Evolutionary conservation across 1,140 invertebrate species (phyloP).

Genomic region (Dolichoris vasculosae): DNA sequence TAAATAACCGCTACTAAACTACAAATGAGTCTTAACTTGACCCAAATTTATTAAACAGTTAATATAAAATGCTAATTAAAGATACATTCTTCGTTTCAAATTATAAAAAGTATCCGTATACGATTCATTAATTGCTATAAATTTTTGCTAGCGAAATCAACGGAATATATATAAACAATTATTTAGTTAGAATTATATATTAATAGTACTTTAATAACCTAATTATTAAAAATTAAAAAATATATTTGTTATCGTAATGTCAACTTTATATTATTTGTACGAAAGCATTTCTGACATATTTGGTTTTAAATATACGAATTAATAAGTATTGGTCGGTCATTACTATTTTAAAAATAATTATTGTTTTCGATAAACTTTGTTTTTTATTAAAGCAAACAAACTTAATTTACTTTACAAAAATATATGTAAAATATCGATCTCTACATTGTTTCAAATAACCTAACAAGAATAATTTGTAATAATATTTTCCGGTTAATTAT

Average conservation of each 20-base stretch:
- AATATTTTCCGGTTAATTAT: too few relatives aligned
- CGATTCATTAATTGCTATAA: not conserved
- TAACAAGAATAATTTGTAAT: too few relatives aligned
- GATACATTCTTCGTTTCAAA: not conserved
- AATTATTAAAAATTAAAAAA: not conserved
- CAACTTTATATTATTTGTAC: not conserved
- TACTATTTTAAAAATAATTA: too few relatives aligned
- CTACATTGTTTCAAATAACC: too few relatives aligned
- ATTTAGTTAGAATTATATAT: not conserved
- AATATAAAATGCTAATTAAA: not conserved
- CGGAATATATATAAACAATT: not conserved
- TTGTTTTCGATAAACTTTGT: too few relatives aligned
- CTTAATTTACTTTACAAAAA: too few relatives aligned
- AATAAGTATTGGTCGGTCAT: too few relatives aligned
- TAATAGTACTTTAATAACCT: not conserved
- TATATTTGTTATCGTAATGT: not conserved
- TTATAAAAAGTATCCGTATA: not conserved
- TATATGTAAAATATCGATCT: too few relatives aligned
- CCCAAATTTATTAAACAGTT: not conserved
- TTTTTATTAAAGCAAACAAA: too few relatives aligned
- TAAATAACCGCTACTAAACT: not conserved
- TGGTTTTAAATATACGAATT: too few relatives aligned
- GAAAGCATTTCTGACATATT: not conserved
- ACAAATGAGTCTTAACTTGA: not conserved
- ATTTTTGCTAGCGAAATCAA: not conserved